Percentiles rank a stretch among this genome's conserved stretches.
Conservation (phyloP, 2,888 invertebrate species). For the Athalia circularis region DNA sequence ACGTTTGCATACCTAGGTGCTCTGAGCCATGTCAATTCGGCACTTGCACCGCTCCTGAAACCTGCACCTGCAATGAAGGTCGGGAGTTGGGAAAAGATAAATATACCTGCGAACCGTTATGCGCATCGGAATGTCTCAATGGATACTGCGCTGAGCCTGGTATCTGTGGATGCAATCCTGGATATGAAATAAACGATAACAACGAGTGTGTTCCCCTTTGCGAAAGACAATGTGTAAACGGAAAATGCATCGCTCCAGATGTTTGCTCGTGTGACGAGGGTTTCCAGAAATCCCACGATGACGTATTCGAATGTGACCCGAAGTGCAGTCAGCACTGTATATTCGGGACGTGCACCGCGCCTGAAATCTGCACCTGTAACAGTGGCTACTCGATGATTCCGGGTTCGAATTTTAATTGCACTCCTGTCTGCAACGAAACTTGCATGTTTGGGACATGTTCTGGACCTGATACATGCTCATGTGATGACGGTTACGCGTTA, state of each 20-base stretch:
- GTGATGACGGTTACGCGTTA: constrained; percentile 59
- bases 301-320: constrained; percentile 57
- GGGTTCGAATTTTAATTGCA: constrained; percentile 41
- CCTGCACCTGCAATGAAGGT: constrained; percentile 67
- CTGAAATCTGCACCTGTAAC: constrained; percentile 54
- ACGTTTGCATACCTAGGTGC: constrained; percentile 60
- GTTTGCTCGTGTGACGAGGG: constrained; percentile 61
- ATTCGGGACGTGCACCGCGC: constrained; percentile 58
- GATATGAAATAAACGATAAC: constrained; percentile 59
- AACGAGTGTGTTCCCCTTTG: constrained; percentile 67
- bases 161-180: constrained; percentile 62
- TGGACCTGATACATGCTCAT: constrained; percentile 65
- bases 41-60: constrained; percentile 71
- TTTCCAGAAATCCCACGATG: constrained; percentile 37
- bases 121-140: constrained; percentile 75
- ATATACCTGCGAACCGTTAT: constrained; percentile 79
- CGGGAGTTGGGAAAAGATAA: constrained; percentile 56
- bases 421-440: constrained; percentile 59
- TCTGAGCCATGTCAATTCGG: constrained; percentile 68
- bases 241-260: constrained; percentile 63
- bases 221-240: constrained; percentile 62
- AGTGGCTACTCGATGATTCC: constrained; percentile 48
- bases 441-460: constrained; percentile 54
- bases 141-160: constrained; percentile 71
- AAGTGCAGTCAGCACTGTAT: constrained; percentile 63